phyloP scores from a whole-genome alignment of 2,113 vertebrate genomes.

The Catagonus wagneri region DNA sequence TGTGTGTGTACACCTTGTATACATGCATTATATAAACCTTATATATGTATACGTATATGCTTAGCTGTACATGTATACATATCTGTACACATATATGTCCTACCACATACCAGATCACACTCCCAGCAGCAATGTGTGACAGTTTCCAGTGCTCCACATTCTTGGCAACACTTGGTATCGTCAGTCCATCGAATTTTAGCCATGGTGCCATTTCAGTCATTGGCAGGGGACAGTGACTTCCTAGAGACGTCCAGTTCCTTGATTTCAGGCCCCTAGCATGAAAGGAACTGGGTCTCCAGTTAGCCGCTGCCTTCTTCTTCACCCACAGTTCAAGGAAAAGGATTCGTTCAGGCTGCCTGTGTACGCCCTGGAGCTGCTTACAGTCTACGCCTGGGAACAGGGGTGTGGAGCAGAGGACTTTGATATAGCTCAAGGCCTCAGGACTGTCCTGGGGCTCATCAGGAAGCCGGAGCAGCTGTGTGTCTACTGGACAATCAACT shows the following conservation, averaged over 20 bases:
- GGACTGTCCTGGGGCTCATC: slow-evolving; percentile 56
- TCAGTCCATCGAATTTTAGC: not conserved
- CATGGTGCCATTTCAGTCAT: not conserved
- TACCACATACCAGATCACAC: not conserved
- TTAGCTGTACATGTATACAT: accelerated
- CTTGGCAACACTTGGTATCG: not conserved
- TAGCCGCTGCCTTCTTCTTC: accelerated
- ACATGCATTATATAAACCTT: too few relatives aligned
- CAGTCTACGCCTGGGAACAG: slow-evolving; percentile 66
- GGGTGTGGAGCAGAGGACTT: not conserved
- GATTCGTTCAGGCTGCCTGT: accelerated
- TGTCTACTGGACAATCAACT: slow-evolving; percentile 64
- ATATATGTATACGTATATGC: not conserved
- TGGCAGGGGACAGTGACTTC: not conserved
- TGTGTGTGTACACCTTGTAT: too few relatives aligned
- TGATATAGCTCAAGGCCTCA: not conserved
- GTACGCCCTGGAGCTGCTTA: slow-evolving; percentile 54
- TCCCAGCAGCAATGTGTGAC: not conserved
- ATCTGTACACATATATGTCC: not conserved
- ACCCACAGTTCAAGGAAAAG: not conserved
- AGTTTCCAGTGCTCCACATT: not conserved
- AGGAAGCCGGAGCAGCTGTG: not conserved
- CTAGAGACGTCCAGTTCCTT: not conserved
- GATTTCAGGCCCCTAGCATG: not conserved
- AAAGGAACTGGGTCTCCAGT: too few relatives aligned